These are phyloP conservation scores for Hyppa rectilinea DNA, from an alignment of 2,888 invertebrate species.

Conservation along the genomic window DNA sequence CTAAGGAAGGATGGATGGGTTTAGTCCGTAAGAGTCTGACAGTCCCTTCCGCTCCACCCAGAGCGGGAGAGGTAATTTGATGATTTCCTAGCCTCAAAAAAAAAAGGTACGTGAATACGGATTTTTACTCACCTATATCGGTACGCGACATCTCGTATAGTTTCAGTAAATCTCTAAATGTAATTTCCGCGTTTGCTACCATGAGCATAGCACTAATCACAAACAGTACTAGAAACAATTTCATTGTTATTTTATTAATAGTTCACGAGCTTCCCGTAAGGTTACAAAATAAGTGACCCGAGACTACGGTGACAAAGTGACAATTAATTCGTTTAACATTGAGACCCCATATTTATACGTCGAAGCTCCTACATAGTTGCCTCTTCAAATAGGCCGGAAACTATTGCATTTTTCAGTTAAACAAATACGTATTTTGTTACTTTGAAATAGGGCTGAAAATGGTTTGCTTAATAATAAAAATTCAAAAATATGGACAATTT, in stretches of 20 bases:
- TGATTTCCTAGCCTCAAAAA: too few relatives aligned
- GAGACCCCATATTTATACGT: constrained; percentile 35
- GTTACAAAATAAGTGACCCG: constrained; percentile 10
- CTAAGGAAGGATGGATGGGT: too few relatives aligned
- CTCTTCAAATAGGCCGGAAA: constrained; percentile 2
- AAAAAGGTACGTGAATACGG: too few relatives aligned
- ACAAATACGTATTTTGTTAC: constrained; percentile 3
- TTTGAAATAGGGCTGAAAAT: constrained; percentile 18
- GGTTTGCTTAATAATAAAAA: neutral
- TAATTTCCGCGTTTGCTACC: constrained; percentile 16
- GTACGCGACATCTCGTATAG: constrained; percentile 24
- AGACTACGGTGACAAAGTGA: neutral
- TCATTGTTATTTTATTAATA: constrained; percentile 44
- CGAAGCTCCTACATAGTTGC: neutral
- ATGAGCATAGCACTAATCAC: constrained; percentile 20
- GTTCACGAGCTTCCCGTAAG: neutral
- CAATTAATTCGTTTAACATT: neutral
- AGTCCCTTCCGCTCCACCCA: too few relatives aligned
- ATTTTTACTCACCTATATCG: constrained; percentile 31
- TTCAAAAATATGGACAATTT: neutral
- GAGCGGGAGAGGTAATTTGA: too few relatives aligned
- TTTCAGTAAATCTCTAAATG: constrained; percentile 15
- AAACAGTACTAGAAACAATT: constrained; percentile 23
- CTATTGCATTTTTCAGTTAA: neutral
- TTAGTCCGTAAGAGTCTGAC: too few relatives aligned